Evolutionary conservation across 2,113 vertebrate species (phyloP).

Genomic region (Miniopterus natalensis): DNA sequence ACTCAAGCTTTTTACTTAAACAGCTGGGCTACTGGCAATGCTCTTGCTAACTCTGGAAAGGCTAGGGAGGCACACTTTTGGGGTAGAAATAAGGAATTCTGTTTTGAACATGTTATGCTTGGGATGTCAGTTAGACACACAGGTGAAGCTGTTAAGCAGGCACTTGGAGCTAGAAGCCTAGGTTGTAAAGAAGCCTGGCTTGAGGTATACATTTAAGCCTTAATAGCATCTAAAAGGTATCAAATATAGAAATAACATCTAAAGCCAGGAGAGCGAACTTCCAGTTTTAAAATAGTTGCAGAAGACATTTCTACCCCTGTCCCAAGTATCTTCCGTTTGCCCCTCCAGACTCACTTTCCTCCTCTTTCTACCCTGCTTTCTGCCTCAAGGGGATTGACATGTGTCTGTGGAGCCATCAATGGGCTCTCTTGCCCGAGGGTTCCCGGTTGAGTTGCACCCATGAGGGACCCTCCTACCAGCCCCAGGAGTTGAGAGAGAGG

Average conservation of each 20-base stretch:
- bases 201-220: slow-evolving; percentile 57
- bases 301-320: not conserved
- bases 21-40: not conserved
- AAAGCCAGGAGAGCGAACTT: slow-evolving; percentile 19
- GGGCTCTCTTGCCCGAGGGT: not conserved
- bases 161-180: slow-evolving; percentile 31
- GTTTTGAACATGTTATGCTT: slow-evolving; percentile 32
- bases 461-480: not conserved
- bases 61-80: not conserved
- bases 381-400: not conserved
- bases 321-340: not conserved
- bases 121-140: slow-evolving; percentile 18
- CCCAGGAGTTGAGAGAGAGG: not conserved
- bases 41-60: not conserved
- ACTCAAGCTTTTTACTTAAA: slow-evolving; percentile 5
- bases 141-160: slow-evolving; percentile 29
- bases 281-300: slow-evolving; percentile 10
- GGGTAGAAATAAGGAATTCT: slow-evolving; percentile 54
- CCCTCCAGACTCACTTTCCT: not conserved
- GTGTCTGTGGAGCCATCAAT: not conserved
- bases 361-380: not conserved
- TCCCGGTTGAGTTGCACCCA: not conserved
- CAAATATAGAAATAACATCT: slow-evolving; percentile 48
- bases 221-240: slow-evolving; percentile 51
- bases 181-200: slow-evolving; percentile 63